Percentiles rank a stretch among this genome's conserved stretches.
Evolutionary conservation across 2,113 vertebrate species (phyloP).

Genomic region (Toxostoma redivivum): DNA sequence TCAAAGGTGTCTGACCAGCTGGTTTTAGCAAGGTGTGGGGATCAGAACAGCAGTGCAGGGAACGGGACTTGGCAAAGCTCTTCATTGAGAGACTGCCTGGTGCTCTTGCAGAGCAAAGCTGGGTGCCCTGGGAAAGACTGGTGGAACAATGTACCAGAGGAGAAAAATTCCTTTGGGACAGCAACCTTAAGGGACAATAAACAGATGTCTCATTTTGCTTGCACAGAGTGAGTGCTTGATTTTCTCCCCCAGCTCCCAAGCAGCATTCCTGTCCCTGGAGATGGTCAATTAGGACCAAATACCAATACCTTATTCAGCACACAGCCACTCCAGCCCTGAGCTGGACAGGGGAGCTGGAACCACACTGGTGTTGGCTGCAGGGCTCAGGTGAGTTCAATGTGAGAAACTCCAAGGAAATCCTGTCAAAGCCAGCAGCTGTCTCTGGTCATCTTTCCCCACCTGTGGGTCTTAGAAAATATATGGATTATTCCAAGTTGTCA

Average conservation of each 20-base stretch:
- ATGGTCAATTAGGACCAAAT: not conserved
- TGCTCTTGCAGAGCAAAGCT: not conserved
- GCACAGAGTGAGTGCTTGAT: not conserved
- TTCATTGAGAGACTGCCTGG: not conserved
- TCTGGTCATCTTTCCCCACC: not conserved
- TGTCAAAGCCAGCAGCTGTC: not conserved
- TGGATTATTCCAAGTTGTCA: not conserved
- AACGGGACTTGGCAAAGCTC: not conserved
- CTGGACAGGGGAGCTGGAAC: not conserved
- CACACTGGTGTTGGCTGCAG: not conserved
- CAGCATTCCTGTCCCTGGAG: not conserved
- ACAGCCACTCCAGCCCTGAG: not conserved
- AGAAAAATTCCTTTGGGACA: not conserved
- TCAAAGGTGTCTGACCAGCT: not conserved
- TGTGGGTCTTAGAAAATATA: not conserved
- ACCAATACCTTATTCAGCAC: not conserved
- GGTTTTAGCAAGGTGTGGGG: not conserved
- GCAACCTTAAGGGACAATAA: not conserved
- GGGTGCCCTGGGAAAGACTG: not conserved
- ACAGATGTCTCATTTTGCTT: rapidly evolving
- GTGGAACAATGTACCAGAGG: not conserved
- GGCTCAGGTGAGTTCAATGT: not conserved
- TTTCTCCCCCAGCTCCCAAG: not conserved
- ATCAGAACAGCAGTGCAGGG: not conserved
- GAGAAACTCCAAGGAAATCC: not conserved